A percentile compares a stretch with the other conserved stretches of the same genome.
Conservation (phyloP, 2,888 invertebrate species). For the Ectemnius continuus region DNA sequence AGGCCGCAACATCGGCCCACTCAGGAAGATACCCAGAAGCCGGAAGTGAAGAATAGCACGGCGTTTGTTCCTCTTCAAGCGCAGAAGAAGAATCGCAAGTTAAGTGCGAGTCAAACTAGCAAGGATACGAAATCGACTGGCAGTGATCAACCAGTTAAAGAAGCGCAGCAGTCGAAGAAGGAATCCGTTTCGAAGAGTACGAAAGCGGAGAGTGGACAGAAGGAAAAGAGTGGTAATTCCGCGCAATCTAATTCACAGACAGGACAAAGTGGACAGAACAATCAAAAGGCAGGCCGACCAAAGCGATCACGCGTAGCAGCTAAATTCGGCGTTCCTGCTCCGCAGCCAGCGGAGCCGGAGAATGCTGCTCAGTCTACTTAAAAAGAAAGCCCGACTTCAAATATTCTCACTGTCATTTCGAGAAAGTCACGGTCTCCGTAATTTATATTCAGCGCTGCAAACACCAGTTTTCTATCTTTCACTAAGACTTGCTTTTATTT, state of each 20-base stretch:
- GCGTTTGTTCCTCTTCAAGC: slow-evolving; percentile 81
- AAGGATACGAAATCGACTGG: slow-evolving; percentile 25
- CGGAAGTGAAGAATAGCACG: slow-evolving; percentile 65
- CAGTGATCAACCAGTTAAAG: slow-evolving; percentile 28
- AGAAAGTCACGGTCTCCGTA: no score
- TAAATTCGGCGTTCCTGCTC: slow-evolving; percentile 65
- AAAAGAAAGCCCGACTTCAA: no score
- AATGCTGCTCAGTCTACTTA: no score
- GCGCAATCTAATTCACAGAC: slow-evolving; percentile 49
- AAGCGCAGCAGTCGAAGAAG: slow-evolving; percentile 41
- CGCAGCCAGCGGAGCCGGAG: no score
- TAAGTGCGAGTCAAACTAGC: slow-evolving; percentile 37
- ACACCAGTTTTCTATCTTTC: no score
- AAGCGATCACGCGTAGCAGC: slow-evolving; percentile 76
- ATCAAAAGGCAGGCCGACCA: slow-evolving; percentile 54
- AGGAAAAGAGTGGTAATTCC: background rate
- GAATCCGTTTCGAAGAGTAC: slow-evolving; percentile 15
- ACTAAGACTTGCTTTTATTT: no score
- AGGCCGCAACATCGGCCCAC: background rate
- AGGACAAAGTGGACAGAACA: slow-evolving; percentile 61
- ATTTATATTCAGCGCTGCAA: no score
- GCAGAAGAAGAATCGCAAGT: slow-evolving; percentile 76
- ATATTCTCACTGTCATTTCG: no score
- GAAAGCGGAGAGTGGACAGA: background rate
- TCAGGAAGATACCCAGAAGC: slow-evolving; percentile 65